Evolutionary conservation across 2,888 invertebrate genomes (phyloP), one percentile per base, ranked within the genome.

Genomic region (Laothoe populi): DNA sequence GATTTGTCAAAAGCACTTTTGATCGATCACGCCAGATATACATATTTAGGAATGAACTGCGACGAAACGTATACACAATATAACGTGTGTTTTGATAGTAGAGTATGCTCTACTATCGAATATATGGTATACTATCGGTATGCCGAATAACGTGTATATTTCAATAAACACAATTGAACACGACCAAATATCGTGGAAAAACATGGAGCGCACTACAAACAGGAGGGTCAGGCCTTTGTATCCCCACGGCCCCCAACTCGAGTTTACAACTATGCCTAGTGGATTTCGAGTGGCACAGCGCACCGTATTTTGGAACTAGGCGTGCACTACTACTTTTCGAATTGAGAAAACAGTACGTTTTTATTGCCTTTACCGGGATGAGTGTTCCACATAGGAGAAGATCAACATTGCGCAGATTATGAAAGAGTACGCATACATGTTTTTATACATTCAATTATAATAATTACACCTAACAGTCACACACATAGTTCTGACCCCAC

Each of bases 221-320:
- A 69, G 44, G 60, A 59, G 38, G 61, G 66, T 60, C 60, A 57
- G 64, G 63, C 65, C 66, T 72, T 71, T 72, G 68, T 72, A 49
- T 61, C 61, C 48, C 60, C 61, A 67, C 59, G 66, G 68, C 69
- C 73, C 66, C 65, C 59, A 63, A 40, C 63, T 62, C 57, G 57
- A 64, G 64, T 63, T 62, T 40, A 70, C 72, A 69, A 77, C 69
- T 69, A 60, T 46, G 63, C 59, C 38, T 65, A 66, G 40, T 59
- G 45, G 45, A 46, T 45, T 31, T 45, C 21, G 35, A 59, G 45
- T 21, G 45, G 35, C 31, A 2, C 24, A 58, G 24, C 53, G 35
- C 42, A 23, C 26, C 58, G 58, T n/a, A 23, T 24, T 40, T 40
- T 26, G 31, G 24, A 44, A 42, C 21, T 53, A 53, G 35, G 35